These are phyloP conservation scores for Tineola bisselliella DNA, from an alignment of 2,888 invertebrate genomes.

Conservation along the genomic window DNA sequence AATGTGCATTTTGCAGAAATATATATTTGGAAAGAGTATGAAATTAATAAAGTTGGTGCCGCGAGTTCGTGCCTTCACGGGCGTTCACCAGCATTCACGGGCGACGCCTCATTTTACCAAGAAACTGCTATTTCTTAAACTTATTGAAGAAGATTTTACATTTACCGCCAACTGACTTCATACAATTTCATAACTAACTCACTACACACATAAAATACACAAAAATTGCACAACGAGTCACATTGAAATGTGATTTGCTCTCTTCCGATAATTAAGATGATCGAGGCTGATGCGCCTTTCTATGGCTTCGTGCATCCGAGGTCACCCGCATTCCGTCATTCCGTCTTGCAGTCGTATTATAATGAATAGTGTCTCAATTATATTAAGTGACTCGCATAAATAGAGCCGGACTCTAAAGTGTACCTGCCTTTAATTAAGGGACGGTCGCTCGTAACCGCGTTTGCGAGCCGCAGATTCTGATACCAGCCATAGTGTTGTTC, in stretches of 20 bases:
- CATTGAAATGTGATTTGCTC: no score
- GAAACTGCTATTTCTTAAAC: neutral
- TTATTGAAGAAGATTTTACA: neutral
- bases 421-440: conserved; percentile 1
- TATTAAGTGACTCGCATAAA: neutral
- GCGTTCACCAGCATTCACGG: neutral
- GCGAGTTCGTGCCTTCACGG: neutral
- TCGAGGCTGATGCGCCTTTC: no score
- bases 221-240: no score
- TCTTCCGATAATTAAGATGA: no score
- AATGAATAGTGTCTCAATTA: neutral
- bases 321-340: no score
- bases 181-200: neutral
- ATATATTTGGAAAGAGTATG: neutral
- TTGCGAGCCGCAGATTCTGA: neutral
- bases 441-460: neutral
- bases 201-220: no score
- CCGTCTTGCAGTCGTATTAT: no score
- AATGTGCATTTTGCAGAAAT: neutral
- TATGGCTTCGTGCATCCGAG: no score
- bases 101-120: neutral
- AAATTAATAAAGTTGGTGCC: neutral
- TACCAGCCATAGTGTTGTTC: neutral
- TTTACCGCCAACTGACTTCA: neutral
- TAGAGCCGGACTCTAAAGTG: neutral